A percentile compares a stretch with the other conserved stretches of the same genome.
These are phyloP conservation scores for Tenodera sinensis DNA, from an alignment of 2,888 invertebrate species.

Conservation along the genomic window DNA sequence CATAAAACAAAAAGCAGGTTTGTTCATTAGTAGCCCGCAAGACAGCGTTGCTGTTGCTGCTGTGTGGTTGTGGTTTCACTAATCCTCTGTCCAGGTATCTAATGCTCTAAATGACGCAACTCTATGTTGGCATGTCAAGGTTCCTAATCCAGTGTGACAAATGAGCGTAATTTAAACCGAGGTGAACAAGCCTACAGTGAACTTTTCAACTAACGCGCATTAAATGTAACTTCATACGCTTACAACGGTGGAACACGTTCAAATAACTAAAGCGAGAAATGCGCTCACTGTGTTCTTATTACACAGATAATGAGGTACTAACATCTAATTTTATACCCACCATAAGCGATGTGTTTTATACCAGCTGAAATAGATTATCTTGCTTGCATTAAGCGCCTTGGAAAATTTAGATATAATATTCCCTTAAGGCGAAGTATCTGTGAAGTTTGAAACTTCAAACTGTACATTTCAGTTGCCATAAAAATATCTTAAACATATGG, in stretches of 20 bases:
- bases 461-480: too few species aligned
- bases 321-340: too few species aligned
- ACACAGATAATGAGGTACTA: too few species aligned
- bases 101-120: not conserved
- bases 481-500: too few species aligned
- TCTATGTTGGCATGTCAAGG: not conserved
- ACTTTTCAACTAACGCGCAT: not conserved
- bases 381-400: too few species aligned
- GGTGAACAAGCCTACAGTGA: not conserved
- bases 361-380: too few species aligned
- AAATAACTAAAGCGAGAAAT: too few species aligned
- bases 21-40: slow-evolving; percentile 10
- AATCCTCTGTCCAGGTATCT: not conserved
- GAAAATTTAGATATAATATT: too few species aligned
- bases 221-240: not conserved
- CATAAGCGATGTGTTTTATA: too few species aligned
- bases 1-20: not conserved
- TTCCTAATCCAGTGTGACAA: not conserved
- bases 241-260: not conserved
- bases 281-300: too few species aligned
- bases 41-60: not conserved
- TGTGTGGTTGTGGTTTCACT: not conserved
- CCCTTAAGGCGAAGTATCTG: too few species aligned
- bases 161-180: not conserved
- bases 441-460: too few species aligned